phyloP scores from a whole-genome alignment of 2,797 vertebrate species.

The Mico argentatus region DNA sequence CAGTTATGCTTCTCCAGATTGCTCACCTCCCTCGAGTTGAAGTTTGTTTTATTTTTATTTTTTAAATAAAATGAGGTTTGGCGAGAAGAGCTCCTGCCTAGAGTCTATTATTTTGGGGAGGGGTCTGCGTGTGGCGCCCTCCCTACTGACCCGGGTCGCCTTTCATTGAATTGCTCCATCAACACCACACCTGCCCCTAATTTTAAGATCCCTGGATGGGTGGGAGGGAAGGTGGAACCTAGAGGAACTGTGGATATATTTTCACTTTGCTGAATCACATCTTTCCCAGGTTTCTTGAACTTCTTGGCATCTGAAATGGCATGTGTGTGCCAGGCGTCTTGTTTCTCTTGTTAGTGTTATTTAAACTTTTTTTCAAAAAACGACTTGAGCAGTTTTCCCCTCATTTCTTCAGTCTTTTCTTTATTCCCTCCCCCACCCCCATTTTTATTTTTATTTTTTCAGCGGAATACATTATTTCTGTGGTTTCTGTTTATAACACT shows the following conservation, averaged over 20 bases:
- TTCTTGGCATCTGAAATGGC: slow-evolving; percentile 18
- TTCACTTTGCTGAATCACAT: not conserved
- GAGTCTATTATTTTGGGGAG: not conserved
- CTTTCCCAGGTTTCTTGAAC: slow-evolving; percentile 32
- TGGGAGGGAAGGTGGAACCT: not conserved
- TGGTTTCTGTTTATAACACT: not conserved
- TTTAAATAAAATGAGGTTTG: not conserved
- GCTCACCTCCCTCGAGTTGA: not conserved
- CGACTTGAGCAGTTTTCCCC: not conserved
- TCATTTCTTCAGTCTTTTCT: not conserved
- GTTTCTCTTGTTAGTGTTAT: not conserved
- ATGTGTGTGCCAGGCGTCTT: not conserved
- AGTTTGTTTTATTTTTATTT: not conserved
- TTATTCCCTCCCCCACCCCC: not conserved
- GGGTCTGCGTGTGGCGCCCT: not conserved
- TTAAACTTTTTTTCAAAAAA: not conserved
- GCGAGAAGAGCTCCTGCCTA: not conserved
- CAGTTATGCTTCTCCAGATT: not conserved
- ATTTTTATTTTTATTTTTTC: not conserved
- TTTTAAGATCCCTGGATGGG: not conserved
- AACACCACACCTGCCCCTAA: not conserved
- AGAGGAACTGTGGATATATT: not conserved
- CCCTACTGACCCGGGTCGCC: not conserved
- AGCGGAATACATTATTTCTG: not conserved
- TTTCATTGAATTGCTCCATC: not conserved